Conservation (phyloP, 1,140 invertebrate species). For the Coptotermes formosanus region DNA sequence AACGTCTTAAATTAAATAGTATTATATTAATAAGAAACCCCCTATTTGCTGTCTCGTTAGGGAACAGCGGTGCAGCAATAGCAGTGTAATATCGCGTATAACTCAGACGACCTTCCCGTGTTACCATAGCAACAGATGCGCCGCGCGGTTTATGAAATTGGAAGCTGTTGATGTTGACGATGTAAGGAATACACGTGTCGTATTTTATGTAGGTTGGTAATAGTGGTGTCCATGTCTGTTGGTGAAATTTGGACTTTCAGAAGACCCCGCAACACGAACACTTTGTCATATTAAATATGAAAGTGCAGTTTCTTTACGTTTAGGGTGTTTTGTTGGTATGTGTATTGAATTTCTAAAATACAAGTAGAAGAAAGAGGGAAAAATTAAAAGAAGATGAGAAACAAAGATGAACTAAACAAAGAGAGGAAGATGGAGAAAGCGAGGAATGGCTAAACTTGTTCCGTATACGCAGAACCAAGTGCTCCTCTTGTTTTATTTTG, state of each 20-base stretch:
- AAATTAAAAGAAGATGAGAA: too few relatives aligned
- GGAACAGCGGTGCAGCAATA: not conserved
- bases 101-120: not conserved
- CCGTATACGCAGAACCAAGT: too few relatives aligned
- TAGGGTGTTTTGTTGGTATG: too few relatives aligned
- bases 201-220: not conserved
- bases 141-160: not conserved
- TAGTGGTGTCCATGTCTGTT: not conserved
- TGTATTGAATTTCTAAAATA: too few relatives aligned
- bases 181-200: not conserved
- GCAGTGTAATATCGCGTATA: not conserved
- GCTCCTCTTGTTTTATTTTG: too few relatives aligned
- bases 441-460: too few relatives aligned
- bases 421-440: too few relatives aligned
- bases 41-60: not conserved
- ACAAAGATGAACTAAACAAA: too few relatives aligned
- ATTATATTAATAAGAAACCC: slow-evolving; percentile 17
- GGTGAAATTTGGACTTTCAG: not conserved
- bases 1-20: slow-evolving; percentile 9
- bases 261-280: not conserved
- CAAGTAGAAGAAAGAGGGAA: too few relatives aligned
- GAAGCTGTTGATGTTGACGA: not conserved
- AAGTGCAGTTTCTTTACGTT: too few relatives aligned
- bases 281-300: too few relatives aligned
- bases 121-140: not conserved